Evolutionary conservation across 2,113 vertebrate genomes (phyloP).

Genomic region (Rutilus rutilus): DNA sequence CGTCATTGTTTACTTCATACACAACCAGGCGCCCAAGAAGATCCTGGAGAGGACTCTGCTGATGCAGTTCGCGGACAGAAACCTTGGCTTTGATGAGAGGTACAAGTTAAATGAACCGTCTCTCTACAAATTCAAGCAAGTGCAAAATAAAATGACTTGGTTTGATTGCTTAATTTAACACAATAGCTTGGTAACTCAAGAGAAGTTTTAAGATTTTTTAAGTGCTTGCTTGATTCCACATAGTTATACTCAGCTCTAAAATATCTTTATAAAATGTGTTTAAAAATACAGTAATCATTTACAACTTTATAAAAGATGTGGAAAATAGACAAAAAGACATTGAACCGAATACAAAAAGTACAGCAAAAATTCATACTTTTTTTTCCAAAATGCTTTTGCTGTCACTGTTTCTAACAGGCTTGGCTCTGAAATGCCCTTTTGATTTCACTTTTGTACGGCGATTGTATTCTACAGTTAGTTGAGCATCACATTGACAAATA

Average conservation of each 20-base stretch:
- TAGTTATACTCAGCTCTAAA: too few species aligned
- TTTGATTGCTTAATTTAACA: too few species aligned
- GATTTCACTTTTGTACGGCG: not conserved
- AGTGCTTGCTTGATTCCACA: not conserved
- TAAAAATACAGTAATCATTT: too few species aligned
- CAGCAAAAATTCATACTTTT: not conserved
- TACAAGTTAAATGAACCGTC: constrained; percentile 60
- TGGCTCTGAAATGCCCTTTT: not conserved
- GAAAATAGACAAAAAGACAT: too few species aligned
- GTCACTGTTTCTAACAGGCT: not conserved
- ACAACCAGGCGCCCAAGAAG: constrained; percentile 95
- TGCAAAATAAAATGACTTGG: not conserved
- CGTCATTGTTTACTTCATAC: constrained; percentile 93
- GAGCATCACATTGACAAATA: not conserved
- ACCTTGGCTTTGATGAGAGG: constrained; percentile 96
- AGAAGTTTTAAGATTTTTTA: not conserved
- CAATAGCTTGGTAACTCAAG: too few species aligned
- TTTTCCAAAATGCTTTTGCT: not conserved
- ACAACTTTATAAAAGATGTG: too few species aligned
- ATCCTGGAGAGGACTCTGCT: constrained; percentile 95
- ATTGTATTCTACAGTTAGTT: not conserved
- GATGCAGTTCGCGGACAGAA: constrained; percentile 93
- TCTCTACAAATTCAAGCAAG: not conserved
- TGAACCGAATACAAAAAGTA: too few species aligned
- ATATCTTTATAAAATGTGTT: too few species aligned